Percentiles rank a stretch among this genome's conserved stretches.
phyloP scores from a whole-genome alignment of 2,797 vertebrate species.

The Paratrypauchen microcephalus region DNA sequence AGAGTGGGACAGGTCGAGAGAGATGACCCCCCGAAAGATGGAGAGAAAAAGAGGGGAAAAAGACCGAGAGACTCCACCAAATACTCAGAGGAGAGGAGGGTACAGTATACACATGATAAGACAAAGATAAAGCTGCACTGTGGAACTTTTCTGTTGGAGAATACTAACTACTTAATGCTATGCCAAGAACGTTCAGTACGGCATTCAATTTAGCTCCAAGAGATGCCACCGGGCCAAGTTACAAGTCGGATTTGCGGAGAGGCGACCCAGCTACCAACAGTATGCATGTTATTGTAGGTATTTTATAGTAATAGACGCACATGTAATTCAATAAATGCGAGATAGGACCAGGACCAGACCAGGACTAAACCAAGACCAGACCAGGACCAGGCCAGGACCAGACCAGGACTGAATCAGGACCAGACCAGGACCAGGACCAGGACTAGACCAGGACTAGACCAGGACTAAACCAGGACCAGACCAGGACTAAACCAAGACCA shows the following conservation, averaged over 20 bases:
- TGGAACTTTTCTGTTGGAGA: background rate
- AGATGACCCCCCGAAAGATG: constrained; percentile 65
- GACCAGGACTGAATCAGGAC: too few relatives aligned
- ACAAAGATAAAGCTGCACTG: background rate
- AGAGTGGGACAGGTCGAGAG: constrained; percentile 65
- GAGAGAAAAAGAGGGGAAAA: constrained; percentile 63
- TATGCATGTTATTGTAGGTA: background rate
- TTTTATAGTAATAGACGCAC: background rate
- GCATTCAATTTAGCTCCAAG: too few relatives aligned
- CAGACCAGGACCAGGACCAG: too few relatives aligned
- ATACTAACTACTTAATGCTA: background rate
- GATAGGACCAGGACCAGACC: too few relatives aligned
- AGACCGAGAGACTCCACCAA: constrained; percentile 74
- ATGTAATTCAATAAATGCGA: too few relatives aligned
- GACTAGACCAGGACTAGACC: too few relatives aligned
- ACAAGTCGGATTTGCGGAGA: background rate
- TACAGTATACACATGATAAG: background rate
- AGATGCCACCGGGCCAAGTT: background rate
- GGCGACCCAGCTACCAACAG: too few relatives aligned
- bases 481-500: too few relatives aligned
- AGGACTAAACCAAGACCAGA: too few relatives aligned
- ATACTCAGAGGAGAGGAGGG: constrained; percentile 33
- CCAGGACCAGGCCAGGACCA: too few relatives aligned
- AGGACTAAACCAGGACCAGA: too few relatives aligned
- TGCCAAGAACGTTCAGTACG: background rate